These are phyloP conservation scores for Cheumatopsyche charites DNA, from an alignment of 1,140 invertebrate genomes.

Conservation along the genomic window DNA sequence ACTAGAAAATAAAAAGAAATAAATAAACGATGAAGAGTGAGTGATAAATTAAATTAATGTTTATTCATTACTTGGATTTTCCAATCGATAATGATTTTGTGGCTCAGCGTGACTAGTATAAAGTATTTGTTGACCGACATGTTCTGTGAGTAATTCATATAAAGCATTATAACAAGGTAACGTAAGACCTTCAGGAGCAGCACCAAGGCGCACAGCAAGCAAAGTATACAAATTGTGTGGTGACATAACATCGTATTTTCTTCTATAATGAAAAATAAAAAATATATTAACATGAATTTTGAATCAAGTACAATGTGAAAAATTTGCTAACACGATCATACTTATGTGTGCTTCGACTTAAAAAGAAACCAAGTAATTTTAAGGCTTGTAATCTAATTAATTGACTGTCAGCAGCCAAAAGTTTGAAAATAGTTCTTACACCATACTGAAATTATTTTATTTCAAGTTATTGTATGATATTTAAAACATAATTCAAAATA, in stretches of 20 bases:
- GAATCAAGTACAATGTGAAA: too few species aligned
- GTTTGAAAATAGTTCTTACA: constrained; percentile 94
- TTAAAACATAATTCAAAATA: neutral
- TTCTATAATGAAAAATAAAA: constrained; percentile 62
- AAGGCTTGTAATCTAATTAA: constrained; percentile 93
- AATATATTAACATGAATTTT: too few species aligned
- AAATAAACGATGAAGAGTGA: neutral
- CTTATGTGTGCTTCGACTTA: constrained; percentile 95
- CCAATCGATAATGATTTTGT: constrained; percentile 91
- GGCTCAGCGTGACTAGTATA: constrained; percentile 92
- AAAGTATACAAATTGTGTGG: constrained; percentile 97
- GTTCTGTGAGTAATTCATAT: constrained; percentile 98
- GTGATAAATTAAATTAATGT: neutral
- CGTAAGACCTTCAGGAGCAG: constrained; percentile 88
- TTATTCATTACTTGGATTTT: constrained; percentile 87
- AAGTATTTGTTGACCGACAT: constrained; percentile 92
- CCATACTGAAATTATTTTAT: constrained; percentile 76
- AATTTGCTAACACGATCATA: constrained; percentile 65
- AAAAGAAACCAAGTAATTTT: constrained; percentile 93
- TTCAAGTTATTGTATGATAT: neutral
- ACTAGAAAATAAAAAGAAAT: constrained; percentile 65
- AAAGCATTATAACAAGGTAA: constrained; percentile 97
- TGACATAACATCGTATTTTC: constrained; percentile 98
- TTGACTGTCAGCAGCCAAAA: constrained; percentile 94
- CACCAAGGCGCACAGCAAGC: constrained; percentile 87